phyloP scores from a whole-genome alignment of 2,797 vertebrate genomes.

The Chaenodraco wilsoni region DNA sequence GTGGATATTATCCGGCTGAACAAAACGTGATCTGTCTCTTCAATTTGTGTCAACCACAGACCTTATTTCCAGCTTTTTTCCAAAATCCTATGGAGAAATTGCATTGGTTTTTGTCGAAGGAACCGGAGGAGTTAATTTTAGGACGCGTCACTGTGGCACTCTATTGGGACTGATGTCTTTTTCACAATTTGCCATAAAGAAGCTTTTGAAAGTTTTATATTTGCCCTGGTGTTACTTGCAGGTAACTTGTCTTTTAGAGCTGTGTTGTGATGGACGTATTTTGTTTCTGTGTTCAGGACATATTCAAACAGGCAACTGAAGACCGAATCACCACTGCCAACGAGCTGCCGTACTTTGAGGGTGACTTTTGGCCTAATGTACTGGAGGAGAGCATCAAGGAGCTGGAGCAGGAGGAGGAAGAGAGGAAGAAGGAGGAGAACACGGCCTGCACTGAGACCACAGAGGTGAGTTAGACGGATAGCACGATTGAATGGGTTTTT shows the following conservation, averaged over 20 bases:
- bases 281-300: constrained; percentile 85
- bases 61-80: too few relatives aligned
- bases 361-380: constrained; percentile 99
- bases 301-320: constrained; percentile 98
- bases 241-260: background rate
- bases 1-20: too few relatives aligned
- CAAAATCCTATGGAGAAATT: too few relatives aligned
- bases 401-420: constrained; percentile 97
- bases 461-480: constrained; percentile 84
- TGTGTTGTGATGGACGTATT: constrained; percentile 16
- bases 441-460: constrained; percentile 91
- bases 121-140: too few relatives aligned
- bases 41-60: too few relatives aligned
- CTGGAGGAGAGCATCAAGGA: constrained; percentile 99
- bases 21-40: too few relatives aligned
- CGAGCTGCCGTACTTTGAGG: constrained; percentile 98
- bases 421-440: constrained; percentile 97
- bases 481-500: constrained; percentile 1
- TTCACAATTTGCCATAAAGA: too few relatives aligned
- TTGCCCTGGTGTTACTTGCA: too few relatives aligned
- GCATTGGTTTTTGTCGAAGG: too few relatives aligned
- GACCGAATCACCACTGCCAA: constrained; percentile 96
- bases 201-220: too few relatives aligned
- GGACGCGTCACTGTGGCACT: too few relatives aligned
- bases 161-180: background rate